Evolutionary conservation across 2,113 vertebrate species (phyloP).

Genomic region (Perca fluviatilis): DNA sequence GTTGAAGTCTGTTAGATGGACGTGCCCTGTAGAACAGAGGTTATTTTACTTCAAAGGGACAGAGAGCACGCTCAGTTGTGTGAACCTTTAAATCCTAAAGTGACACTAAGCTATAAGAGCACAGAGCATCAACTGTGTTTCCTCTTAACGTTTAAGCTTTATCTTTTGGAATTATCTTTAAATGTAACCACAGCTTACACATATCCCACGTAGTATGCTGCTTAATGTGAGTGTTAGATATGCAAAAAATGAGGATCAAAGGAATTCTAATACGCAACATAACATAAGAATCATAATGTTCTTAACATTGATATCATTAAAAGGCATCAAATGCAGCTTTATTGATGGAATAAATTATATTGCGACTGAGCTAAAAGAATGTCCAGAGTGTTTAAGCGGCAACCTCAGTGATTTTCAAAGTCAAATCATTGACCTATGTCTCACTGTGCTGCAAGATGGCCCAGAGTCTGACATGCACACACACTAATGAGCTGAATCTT

Average conservation of each 20-base stretch:
- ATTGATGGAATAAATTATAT: neutral
- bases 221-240: neutral
- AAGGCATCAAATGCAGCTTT: neutral
- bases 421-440: conserved; percentile 65
- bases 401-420: conserved; percentile 52
- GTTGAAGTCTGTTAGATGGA: conserved; percentile 97
- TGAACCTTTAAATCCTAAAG: neutral
- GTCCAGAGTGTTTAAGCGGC: neutral
- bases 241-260: conserved; percentile 17
- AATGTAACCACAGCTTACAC: neutral
- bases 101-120: neutral
- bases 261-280: neutral
- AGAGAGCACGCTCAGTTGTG: neutral
- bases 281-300: neutral
- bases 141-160: neutral
- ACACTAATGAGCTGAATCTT: conserved; percentile 56
- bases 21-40: conserved; percentile 87
- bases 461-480: conserved; percentile 45
- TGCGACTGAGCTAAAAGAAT: neutral
- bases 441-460: conserved; percentile 53
- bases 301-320: neutral
- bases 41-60: conserved; percentile 9
- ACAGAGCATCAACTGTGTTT: neutral
- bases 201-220: neutral
- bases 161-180: neutral